Evolutionary conservation across 2,888 invertebrate species (phyloP).

Genomic region (Laspeyria flexula): DNA sequence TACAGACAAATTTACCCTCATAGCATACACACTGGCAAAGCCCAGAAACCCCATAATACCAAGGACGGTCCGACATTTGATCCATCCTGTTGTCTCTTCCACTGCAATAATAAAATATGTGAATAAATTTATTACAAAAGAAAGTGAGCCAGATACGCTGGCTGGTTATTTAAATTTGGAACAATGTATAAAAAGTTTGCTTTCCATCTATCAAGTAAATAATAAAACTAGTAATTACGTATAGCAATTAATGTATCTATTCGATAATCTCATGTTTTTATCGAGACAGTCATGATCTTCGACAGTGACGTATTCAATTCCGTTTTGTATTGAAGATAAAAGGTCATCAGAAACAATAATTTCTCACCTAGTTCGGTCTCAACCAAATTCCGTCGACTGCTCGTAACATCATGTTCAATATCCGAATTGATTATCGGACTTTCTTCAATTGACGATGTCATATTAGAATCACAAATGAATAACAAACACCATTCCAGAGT

Average conservation of each 20-base stretch:
- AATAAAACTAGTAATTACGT: too few species aligned
- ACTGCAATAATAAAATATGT: conserved; percentile 52
- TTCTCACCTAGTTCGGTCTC: conserved; percentile 64
- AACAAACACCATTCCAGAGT: conserved; percentile 50
- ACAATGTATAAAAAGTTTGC: too few species aligned
- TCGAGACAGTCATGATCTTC: neutral
- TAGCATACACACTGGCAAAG: conserved; percentile 95
- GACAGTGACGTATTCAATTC: neutral
- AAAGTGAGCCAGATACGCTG: neutral
- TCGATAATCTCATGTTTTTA: neutral
- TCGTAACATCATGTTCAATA: conserved; percentile 76
- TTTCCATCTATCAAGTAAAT: too few species aligned
- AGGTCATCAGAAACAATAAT: too few species aligned
- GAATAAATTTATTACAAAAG: neutral
- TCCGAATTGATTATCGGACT: conserved; percentile 78
- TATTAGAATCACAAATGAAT: conserved; percentile 54
- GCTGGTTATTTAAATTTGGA: too few species aligned
- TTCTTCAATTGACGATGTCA: conserved; percentile 73
- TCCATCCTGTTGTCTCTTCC: conserved; percentile 88
- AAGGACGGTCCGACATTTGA: conserved; percentile 91
- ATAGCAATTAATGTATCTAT: too few species aligned
- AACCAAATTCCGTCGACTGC: conserved; percentile 70
- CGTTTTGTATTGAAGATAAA: neutral
- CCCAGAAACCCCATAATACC: conserved; percentile 95
- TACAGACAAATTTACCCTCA: conserved; percentile 96